Evolutionary conservation across 2,797 vertebrate genomes (phyloP), one percentile per base, ranked within the genome.

Genomic region (Vespertilio murinus): DNA sequence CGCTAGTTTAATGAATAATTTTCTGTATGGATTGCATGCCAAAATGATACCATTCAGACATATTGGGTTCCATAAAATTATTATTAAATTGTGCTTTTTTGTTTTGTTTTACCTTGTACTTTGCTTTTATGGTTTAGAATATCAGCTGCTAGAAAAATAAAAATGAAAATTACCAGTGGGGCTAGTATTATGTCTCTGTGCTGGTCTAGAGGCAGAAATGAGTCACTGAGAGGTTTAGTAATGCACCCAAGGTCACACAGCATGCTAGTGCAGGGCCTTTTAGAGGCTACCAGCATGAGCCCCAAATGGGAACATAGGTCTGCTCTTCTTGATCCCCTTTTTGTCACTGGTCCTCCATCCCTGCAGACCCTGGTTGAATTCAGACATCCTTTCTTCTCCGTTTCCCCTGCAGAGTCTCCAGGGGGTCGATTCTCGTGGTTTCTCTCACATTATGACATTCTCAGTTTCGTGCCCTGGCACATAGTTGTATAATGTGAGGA

Each of bases 401-500:
- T 86, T 42, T 77, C 65, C 80, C n/a, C 16, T 6, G 54, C 9
- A 40, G 40, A 13, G 28, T 65, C 49, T 6, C 82, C 8, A 16
- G 52, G 25, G 16, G 6, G 14, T 42, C 1, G 22, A 8, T 30
- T 25, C 73, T 0, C 9, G 25, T 13, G 73, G 61, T 78, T 77
- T 74, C 73, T 65, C 8, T 71, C n/a, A 0, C 59, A 47, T 11
- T 42, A 67, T 49, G 52, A 56, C 20, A 2, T 38, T 9, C 30
- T 89, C 30, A 1, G 67, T 49, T 93, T 80, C 70, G 54, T 70
- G 16, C 30, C 85, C 88, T 38, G 67, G 94, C 78, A 56, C 69
- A 12, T 12, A 14, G 65, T 3, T 9, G 64, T 64, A 14, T 45
- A 9, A 42, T 61, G 35, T 30, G 56, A 61, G 52, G 82, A 81